Base-by-base conservation (phyloP, 2,888 invertebrate species). In the Nemoura dubitans region DNA sequence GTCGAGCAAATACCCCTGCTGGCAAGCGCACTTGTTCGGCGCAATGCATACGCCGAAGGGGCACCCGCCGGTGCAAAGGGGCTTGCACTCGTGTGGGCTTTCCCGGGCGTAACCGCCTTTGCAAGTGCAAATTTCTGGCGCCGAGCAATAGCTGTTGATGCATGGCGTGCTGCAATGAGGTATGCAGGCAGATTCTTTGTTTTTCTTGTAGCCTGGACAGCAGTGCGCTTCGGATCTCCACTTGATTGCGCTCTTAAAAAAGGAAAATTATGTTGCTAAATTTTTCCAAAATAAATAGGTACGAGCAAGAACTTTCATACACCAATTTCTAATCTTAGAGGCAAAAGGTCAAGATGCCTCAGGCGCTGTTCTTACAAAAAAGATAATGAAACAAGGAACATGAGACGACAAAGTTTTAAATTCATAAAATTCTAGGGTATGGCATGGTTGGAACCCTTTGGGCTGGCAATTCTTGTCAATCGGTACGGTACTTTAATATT, bases 131-230 rank as follows among this genome's bases (percentile, higher is more conserved):
- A 85, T 86, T 30, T 90, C 88, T 0, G 91, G 91, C n/a, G 88
- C 89, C 2, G 88, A 81, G 88, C 91, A 92, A 10, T 89, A 89
- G 0, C 94, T 94, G 86, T 91, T 89, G 1, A 93, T 92, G 85
- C 94, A 59, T 59, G 1, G 1, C 2, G 59, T 3, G 14, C 59
- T 94, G 86, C 89, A 96, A 36, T 91, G 91, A 0, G 96, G 95
- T 0, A 93, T 89, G 89, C 96, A 96, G 89, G 42, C 87, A n/a
- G n/a, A 86, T 43, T 87, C 59, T 21, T 27, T 42, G 80, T 59
- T 14, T 21, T 21, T 10, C 14, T 59, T 10, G 59, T 59, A 59
- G 59, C 59, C 59, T 3, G 14, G 16, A 14, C 59, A 59, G 14
- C 59, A 59, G 14, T 1, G 1, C 21, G 14, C 2, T 1, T 7